Evolutionary conservation across 2,113 vertebrate genomes (phyloP).

Genomic region (Isurus oxyrinchus): DNA sequence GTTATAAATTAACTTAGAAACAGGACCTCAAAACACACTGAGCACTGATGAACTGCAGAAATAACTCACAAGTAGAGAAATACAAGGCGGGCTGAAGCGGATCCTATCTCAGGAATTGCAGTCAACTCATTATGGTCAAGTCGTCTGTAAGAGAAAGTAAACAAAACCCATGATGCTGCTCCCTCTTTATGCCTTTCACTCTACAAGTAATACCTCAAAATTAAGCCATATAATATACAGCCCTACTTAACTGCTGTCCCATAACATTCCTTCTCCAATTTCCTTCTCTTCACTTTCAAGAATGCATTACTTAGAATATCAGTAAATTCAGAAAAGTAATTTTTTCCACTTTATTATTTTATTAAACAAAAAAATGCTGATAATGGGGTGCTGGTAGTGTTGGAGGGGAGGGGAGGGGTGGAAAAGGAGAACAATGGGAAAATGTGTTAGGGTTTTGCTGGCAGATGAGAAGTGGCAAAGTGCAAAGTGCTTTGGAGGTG

Average conservation of each 20-base stretch:
- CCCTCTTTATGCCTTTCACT: not conserved
- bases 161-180: not conserved
- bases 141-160: slow-evolving; percentile 63
- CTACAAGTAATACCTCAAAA: not conserved
- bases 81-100: slow-evolving; percentile 56
- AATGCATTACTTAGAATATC: not conserved
- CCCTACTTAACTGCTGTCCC: not conserved
- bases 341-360: not conserved
- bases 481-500: not conserved
- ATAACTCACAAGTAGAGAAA: slow-evolving; percentile 83
- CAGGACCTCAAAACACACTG: not conserved
- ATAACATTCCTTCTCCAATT: not conserved
- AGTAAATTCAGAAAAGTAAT: not conserved
- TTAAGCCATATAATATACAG: not conserved
- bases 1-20: slow-evolving; percentile 13
- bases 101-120: slow-evolving; percentile 73
- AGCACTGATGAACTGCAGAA: slow-evolving; percentile 17
- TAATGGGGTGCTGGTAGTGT: not conserved
- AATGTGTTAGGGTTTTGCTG: not conserved
- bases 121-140: slow-evolving; percentile 85
- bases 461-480: not conserved
- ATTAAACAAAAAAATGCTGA: not conserved
- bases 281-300: not conserved
- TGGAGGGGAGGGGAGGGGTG: not conserved
- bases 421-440: not conserved